These are phyloP conservation scores for Protobothrops flavoviridis DNA, from an alignment of 2,113 vertebrate genomes.

Conservation along the genomic window DNA sequence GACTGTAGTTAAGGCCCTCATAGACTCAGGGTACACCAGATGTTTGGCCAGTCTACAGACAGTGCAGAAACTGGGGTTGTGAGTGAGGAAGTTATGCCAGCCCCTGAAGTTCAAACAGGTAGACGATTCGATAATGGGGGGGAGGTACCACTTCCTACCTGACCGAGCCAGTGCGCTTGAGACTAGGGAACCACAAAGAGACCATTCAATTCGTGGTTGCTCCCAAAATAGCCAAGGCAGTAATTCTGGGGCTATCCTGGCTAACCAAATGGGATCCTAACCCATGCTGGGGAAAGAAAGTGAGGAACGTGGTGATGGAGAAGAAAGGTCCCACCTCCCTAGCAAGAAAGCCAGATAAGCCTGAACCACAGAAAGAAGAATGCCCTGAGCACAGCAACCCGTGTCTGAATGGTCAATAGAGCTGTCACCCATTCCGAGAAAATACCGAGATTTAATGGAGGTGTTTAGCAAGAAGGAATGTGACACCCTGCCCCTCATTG, in stretches of 20 bases:
- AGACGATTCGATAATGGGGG: not conserved
- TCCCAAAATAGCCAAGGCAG: not conserved
- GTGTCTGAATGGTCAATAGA: too few relatives aligned
- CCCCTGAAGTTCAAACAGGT: not conserved
- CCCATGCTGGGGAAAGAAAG: not conserved
- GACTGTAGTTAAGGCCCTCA: not conserved
- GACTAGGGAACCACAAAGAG: not conserved
- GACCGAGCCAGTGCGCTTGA: not conserved
- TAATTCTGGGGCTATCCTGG: not conserved
- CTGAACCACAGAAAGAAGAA: not conserved
- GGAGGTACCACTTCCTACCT: not conserved
- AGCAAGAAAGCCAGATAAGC: not conserved
- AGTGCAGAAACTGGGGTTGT: not conserved
- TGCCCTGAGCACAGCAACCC: too few relatives aligned
- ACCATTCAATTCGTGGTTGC: not conserved
- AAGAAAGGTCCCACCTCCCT: not conserved
- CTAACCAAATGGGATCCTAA: not conserved
- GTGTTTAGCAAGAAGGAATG: not conserved
- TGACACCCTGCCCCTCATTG: not conserved
- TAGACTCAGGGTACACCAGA: not conserved
- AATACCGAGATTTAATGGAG: not conserved
- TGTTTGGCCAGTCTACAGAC: not conserved
- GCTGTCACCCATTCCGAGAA: too few relatives aligned
- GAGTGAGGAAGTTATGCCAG: not conserved
- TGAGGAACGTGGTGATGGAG: not conserved